Base-by-base conservation (phyloP, 1,140 invertebrate species). In the Mercenaria mercenaria region DNA sequence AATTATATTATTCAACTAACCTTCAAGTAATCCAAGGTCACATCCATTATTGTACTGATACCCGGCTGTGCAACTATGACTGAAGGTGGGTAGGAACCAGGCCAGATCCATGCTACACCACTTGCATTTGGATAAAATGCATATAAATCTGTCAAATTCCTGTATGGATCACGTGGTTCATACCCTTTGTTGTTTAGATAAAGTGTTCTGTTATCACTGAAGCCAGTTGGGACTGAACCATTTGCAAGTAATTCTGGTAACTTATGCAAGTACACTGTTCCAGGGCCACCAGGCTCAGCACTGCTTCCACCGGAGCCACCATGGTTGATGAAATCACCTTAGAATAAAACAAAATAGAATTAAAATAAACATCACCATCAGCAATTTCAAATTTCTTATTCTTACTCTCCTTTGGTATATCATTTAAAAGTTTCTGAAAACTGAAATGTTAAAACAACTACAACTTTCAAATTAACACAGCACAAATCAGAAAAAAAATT, bases 251-350 rank as follows among this genome's bases (percentile, higher is more conserved):
- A 37, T 32, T 74, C 74, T 61, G 91, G 91, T 50, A 94, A 81
- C 52, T 91, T 91, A 83, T 94, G 93, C 15, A 94, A 86, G 86
- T 94, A 94, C 23, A 93, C 83, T 0, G 94, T 94, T 20, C 94
- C 94, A 47, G 94, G 91, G 15, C 93, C 94, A 29, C 94, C 94
- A 69, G 92, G 88, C 77, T 94, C 94, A n/a, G 81, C 90, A 29
- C 56, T 8, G 41, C 39, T 89, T 26, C 92, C 92, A 76, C 93
- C 91, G 15, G 56, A 39, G 15, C 93, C 93, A 50, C 93, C 93
- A 81, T 76, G 69, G 32, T 87, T 91, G 47, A 85, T 89, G 69
- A 93, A 94, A 23, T 91, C 91, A 77, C 93, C 93, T 94, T 52
- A 41, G 84, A 50, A 83, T 43, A 29, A 74, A 84, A 72, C 18